Conservation (phyloP, 2,113 vertebrate genomes). For the Gavia stellata region DNA sequence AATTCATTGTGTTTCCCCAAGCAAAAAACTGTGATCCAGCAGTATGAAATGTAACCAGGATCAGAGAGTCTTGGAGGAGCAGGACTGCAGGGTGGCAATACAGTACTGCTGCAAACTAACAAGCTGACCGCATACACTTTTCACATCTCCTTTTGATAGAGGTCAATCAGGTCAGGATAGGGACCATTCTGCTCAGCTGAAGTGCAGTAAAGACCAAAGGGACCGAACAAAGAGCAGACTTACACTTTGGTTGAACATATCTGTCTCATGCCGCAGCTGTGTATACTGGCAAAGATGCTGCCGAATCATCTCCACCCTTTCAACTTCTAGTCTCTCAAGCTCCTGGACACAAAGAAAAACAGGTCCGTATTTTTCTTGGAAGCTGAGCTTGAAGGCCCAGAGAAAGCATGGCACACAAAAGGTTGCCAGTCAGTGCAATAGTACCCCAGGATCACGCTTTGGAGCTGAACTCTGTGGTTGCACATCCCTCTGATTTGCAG, state of each 20-base stretch:
- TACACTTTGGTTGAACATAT: constrained; percentile 99
- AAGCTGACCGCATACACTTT: background rate
- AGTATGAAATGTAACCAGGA: background rate
- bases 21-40: background rate
- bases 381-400: background rate
- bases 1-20: background rate
- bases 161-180: background rate
- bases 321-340: constrained; percentile 92
- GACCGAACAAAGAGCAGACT: constrained; percentile 47
- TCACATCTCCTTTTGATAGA: background rate
- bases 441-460: background rate
- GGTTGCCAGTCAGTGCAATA: background rate
- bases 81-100: background rate
- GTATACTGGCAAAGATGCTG: constrained; percentile 96
- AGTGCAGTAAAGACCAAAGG: background rate
- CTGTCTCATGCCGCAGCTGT: constrained; percentile 93
- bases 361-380: background rate
- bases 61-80: background rate
- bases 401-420: background rate
- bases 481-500: background rate
- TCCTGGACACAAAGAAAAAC: constrained; percentile 75
- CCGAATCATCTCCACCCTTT: constrained; percentile 93
- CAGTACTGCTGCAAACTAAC: background rate
- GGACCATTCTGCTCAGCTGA: background rate
- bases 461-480: background rate